Conservation (phyloP, 23 tunicate genomes). For the Botrylloides violaceus region DNA sequence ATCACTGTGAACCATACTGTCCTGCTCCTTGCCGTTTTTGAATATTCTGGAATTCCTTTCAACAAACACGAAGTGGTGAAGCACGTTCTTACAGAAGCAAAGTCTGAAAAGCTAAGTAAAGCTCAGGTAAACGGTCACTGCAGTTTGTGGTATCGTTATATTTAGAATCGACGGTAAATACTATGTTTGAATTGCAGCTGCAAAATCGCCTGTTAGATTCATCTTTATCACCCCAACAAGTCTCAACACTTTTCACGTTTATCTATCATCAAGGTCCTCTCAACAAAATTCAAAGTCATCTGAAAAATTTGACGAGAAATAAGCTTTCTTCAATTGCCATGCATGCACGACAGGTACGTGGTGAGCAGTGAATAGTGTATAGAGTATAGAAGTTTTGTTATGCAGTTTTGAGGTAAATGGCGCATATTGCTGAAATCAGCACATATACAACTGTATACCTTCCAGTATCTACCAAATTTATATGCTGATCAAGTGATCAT, state of each 20-base stretch:
- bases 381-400: too few species aligned
- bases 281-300: slow-evolving; percentile 33
- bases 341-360: slow-evolving; percentile 42
- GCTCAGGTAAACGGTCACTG: slow-evolving; percentile 37
- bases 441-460: too few species aligned
- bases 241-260: slow-evolving; percentile 38
- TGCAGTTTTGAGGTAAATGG: too few species aligned
- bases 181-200: slow-evolving; percentile 24
- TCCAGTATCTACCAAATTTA: too few species aligned
- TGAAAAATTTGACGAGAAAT: slow-evolving; percentile 56
- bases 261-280: slow-evolving; percentile 44
- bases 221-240: slow-evolving; percentile 54
- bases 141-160: neutral
- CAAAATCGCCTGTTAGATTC: slow-evolving; percentile 47
- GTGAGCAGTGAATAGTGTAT: neutral
- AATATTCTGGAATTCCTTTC: slow-evolving; percentile 40
- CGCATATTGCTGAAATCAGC: too few species aligned
- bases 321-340: slow-evolving; percentile 35
- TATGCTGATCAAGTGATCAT: too few species aligned
- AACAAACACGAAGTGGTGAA: slow-evolving; percentile 17
- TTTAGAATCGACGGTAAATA: neutral
- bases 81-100: slow-evolving; percentile 7
- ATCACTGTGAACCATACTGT: slow-evolving; percentile 57
- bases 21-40: slow-evolving; percentile 37
- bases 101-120: slow-evolving; percentile 33